phyloP scores from a whole-genome alignment of 2,888 invertebrate genomes.

The Lasioglossum morio region DNA sequence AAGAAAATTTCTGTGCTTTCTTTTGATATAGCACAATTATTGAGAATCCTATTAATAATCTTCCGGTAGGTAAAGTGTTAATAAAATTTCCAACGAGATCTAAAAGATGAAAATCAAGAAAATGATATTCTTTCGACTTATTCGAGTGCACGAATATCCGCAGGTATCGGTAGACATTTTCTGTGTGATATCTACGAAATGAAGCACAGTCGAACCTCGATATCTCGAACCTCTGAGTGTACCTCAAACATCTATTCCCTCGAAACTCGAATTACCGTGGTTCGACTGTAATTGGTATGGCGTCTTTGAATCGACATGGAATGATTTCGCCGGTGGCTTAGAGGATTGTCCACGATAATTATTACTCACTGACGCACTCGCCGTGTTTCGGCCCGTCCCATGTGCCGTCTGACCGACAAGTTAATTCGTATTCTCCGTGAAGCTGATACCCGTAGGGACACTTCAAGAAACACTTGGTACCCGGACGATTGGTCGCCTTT shows the following conservation, averaged over 20 bases:
- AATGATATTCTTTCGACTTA: too few relatives aligned
- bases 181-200: not conserved
- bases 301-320: not conserved
- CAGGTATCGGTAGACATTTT: not conserved
- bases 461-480: conserved; percentile 85
- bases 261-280: conserved; percentile 1
- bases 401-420: conserved; percentile 83
- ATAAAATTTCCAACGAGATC: too few relatives aligned
- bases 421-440: conserved; percentile 84
- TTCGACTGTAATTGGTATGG: not conserved
- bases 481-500: conserved; percentile 83
- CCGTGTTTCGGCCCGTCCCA: conserved; percentile 85
- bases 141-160: not conserved
- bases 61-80: too few relatives aligned
- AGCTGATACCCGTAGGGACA: conserved; percentile 85
- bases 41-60: too few relatives aligned
- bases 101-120: too few relatives aligned
- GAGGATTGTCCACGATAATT: not conserved
- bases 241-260: not conserved
- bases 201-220: not conserved
- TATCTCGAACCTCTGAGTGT: not conserved
- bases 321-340: not conserved
- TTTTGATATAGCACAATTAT: too few relatives aligned
- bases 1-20: too few relatives aligned
- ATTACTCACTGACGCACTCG: conserved; percentile 84